A percentile compares a stretch with the other conserved stretches of the same genome.
Conservation (phyloP, 2,113 vertebrate genomes). For the Thalassarche chlororhynchos region DNA sequence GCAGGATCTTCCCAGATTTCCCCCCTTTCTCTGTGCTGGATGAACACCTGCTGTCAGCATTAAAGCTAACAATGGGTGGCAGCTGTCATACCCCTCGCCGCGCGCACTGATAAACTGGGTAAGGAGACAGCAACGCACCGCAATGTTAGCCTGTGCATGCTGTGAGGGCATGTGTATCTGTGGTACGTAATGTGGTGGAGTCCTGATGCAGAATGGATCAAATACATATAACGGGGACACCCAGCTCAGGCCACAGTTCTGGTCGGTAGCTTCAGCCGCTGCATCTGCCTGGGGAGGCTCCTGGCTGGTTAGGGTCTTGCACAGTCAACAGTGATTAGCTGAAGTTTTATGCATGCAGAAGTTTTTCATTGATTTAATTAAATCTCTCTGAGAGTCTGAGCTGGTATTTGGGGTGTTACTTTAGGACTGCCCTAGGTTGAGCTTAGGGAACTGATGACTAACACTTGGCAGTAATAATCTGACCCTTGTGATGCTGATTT, state of each 20-base stretch:
- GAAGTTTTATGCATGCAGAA: neutral
- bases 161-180: neutral
- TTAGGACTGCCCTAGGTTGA: neutral
- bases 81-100: neutral
- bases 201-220: neutral
- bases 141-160: neutral
- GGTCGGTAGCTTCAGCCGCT: neutral
- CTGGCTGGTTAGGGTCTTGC: neutral
- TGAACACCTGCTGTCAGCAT: neutral
- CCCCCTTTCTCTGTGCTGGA: neutral
- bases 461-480: neutral
- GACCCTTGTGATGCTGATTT: neutral
- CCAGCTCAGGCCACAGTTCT: neutral
- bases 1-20: neutral
- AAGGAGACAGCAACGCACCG: neutral
- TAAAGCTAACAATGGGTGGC: neutral
- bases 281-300: neutral
- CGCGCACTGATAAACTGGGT: neutral
- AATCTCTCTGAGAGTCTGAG: neutral
- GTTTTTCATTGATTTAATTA: neutral
- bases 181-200: accelerated
- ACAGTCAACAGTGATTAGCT: neutral
- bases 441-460: neutral
- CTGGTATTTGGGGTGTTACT: accelerated
- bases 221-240: accelerated